These are phyloP conservation scores for Karalla daura DNA, from an alignment of 2,797 vertebrate genomes.

Conservation along the genomic window DNA sequence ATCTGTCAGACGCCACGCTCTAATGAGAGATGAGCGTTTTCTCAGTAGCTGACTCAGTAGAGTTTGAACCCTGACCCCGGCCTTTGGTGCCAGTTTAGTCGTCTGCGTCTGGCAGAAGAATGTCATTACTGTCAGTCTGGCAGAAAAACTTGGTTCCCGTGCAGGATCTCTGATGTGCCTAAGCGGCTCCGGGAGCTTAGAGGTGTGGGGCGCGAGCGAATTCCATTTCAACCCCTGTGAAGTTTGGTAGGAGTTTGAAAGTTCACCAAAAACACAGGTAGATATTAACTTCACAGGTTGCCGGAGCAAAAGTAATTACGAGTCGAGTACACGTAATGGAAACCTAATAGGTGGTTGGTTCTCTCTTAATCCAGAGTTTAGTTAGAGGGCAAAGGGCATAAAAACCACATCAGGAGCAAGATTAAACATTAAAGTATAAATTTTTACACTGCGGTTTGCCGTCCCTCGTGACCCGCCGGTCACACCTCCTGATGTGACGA, in stretches of 20 bases:
- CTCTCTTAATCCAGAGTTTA: background rate
- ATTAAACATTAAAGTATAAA: too few species aligned
- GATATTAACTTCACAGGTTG: conserved; percentile 20
- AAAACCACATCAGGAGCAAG: too few species aligned
- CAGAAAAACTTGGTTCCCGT: background rate
- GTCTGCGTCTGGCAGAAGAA: conserved; percentile 15
- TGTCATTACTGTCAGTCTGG: conserved; percentile 2
- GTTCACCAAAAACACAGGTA: conserved; percentile 7
- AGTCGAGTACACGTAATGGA: conserved; percentile 4
- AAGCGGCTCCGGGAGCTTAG: conserved; percentile 7
- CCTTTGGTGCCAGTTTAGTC: conserved; percentile 19
- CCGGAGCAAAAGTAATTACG: background rate
- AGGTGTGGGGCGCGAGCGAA: conserved; percentile 12
- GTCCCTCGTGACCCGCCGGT: too few species aligned
- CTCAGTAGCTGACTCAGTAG: too few species aligned
- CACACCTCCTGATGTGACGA: conserved; percentile 15
- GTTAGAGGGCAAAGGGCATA: too few species aligned
- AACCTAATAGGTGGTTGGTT: background rate
- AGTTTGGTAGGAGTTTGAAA: conserved; percentile 3
- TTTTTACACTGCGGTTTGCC: too few species aligned
- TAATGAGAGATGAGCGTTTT: conserved; percentile 45
- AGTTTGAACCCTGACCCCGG: background rate
- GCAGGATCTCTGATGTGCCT: conserved; percentile 11
- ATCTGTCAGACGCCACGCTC: conserved; percentile 38
- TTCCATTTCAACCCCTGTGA: conserved; percentile 25